A percentile compares a stretch with the other conserved stretches of the same genome.
Evolutionary conservation across 2,888 invertebrate genomes (phyloP).

Genomic region (Drosophila lacicola): DNA sequence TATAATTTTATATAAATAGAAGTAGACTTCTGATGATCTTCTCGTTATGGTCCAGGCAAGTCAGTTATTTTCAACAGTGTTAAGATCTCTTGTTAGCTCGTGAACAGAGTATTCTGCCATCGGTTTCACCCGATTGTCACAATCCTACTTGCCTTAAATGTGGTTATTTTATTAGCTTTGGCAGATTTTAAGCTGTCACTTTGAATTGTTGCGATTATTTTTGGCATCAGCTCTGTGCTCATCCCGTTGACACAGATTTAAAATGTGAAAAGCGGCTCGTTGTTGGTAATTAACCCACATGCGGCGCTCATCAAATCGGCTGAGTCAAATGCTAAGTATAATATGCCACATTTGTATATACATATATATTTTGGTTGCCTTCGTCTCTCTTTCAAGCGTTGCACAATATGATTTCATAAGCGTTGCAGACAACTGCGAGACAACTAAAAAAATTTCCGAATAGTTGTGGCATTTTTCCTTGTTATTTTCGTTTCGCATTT

Average conservation of each 20-base stretch:
- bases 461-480: slow-evolving; percentile 29
- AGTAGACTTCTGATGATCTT: too few species aligned
- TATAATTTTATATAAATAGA: too few species aligned
- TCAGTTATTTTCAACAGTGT: too few species aligned
- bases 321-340: slow-evolving; percentile 26
- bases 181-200: slow-evolving; percentile 37
- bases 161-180: slow-evolving; percentile 29
- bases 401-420: slow-evolving; percentile 39
- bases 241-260: slow-evolving; percentile 67
- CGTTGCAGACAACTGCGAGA: slow-evolving; percentile 15
- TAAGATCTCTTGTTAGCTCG: too few species aligned
- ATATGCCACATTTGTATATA: slow-evolving; percentile 30
- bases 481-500: slow-evolving; percentile 28
- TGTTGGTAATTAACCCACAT: slow-evolving; percentile 70
- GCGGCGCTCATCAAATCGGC: slow-evolving; percentile 28
- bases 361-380: slow-evolving; percentile 10
- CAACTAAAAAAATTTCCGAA: slow-evolving; percentile 34
- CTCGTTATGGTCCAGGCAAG: too few species aligned
- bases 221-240: slow-evolving; percentile 47
- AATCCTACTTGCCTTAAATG: slow-evolving; percentile 16
- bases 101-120: slow-evolving; percentile 13
- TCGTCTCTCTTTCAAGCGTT: slow-evolving; percentile 12
- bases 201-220: slow-evolving; percentile 54
- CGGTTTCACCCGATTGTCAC: neutral
- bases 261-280: slow-evolving; percentile 43